Evolutionary conservation across 1,140 invertebrate genomes (phyloP), one percentile per base, ranked within the genome.

Genomic region (Drosophila tropicalis): DNA sequence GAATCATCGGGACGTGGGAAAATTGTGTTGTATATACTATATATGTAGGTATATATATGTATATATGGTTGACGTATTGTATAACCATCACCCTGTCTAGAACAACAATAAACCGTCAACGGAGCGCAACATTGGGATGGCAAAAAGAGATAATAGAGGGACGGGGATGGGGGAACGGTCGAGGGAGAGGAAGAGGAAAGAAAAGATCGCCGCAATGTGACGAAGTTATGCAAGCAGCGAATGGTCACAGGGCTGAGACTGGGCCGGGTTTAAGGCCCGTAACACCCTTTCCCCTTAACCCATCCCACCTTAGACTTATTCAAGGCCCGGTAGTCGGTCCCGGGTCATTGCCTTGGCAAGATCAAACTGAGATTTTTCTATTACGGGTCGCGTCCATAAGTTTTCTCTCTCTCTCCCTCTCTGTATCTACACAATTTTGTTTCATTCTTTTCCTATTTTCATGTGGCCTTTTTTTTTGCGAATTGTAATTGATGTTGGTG

Each of bases 401-500:
- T 17, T 22, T 12, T 62, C 17, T 36, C 9, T 62, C 17, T 36
- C 34, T 12, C 34, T 36, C 34, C 34, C 10, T 12, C 1, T 36
- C 3, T 36, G 9, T 36, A 9, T 36, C 62, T 63, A n/a, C 32
- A 39, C 34, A 39, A 15, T 32, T 64, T 47, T 64, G 9, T 51
- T 22, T 51, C 44, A 51, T 51, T 51, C 44, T 51, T 51, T 51
- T 51, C 9, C 17, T 51, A 51, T 51, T 36, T 51, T 22, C 44
- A 51, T 51, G 9, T 51, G 44, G 44, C 44, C 15, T 51, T 51
- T 51, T 51, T 51, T 51, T 51, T 69, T 73, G 67, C 72, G 78
- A 67, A 51, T 51, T 67, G 82, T 85, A 85, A 86, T 85, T 85
- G 82, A 81, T 68, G 79, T 73, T 81, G 73, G 75, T 70, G 78